Base-by-base conservation (phyloP, 2,888 invertebrate species). In the Synergus itoensis region DNA sequence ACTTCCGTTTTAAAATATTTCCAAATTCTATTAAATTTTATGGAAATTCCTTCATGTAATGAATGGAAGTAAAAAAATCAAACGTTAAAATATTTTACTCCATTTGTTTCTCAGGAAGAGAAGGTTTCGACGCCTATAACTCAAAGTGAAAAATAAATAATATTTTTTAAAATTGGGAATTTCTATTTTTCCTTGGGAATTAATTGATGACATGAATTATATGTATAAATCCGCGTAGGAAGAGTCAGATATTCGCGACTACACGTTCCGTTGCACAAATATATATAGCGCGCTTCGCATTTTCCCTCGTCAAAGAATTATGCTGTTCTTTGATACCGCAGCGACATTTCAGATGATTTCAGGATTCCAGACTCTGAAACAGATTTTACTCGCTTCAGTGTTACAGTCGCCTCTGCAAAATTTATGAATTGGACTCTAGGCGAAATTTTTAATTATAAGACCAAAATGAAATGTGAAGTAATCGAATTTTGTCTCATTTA, bases 351-450 rank as follows among this genome's bases (percentile, higher is more conserved):
- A 69, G 48, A n/a, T 48, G 45, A 28, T 69, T 69, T 69, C 28
- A 69, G 48, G 16, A 69, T 69, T 69, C 69, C 48, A 28, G 48
- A 28, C 69, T 48, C 45, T 36, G 48, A 14, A 69, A 69, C 48
- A 69, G 69, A 69, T 69, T 48, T 48, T 48, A 48, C 28, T 69
- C 69, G 67, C 67, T 67, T 67, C 45, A 69, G 69, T 69, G 16
- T 69, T 21, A 28, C 48, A 69, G 69, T 28, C 28, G 69, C 28
- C 69, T 69, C 48, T 45, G 9, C 48, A 69, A 69, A 69, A 69
- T 69, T 69, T 69, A 48, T 48, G 69, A 28, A 45, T 48, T 69
- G 69, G 69, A 48, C 48, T 69, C 69, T 69, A 69, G 28, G 69
- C 69, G n/a, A 48, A 69, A 45, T 48, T 48, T 69, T 69, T 69